phyloP scores from a whole-genome alignment of 2,888 invertebrate genomes.

The Eumerus sabulonum region DNA sequence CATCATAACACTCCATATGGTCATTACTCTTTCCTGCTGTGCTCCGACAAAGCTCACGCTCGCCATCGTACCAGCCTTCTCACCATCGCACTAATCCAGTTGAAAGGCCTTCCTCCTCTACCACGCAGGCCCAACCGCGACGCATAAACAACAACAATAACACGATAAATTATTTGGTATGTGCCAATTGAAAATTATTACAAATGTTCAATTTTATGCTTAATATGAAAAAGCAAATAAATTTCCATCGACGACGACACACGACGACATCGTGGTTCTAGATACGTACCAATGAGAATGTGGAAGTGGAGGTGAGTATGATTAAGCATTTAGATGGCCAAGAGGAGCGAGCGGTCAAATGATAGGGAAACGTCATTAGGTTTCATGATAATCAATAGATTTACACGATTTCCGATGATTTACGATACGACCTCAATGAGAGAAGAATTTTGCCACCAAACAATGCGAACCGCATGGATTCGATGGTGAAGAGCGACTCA shows the following conservation, averaged over 20 bases:
- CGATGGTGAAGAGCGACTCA: slow-evolving; percentile 18
- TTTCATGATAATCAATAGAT: slow-evolving; percentile 67
- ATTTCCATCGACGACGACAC: slow-evolving; percentile 40
- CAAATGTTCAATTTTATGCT: slow-evolving; percentile 54
- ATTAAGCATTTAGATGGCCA: slow-evolving; percentile 11
- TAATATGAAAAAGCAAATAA: slow-evolving; percentile 61
- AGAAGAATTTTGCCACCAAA: slow-evolving; percentile 40
- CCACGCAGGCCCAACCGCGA: not conserved
- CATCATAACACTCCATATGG: slow-evolving; percentile 32
- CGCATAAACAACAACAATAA: not conserved
- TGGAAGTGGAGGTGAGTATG: not conserved
- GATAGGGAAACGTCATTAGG: slow-evolving; percentile 63
- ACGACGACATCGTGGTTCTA: not conserved
- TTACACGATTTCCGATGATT: slow-evolving; percentile 67
- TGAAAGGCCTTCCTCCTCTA: slow-evolving; percentile 13
- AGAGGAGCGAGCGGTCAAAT: slow-evolving; percentile 20
- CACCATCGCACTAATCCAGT: slow-evolving; percentile 37
- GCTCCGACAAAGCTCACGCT: not conserved
- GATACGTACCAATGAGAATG: not conserved
- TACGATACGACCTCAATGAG: slow-evolving; percentile 68
- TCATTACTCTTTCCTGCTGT: slow-evolving; percentile 1
- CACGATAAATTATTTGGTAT: slow-evolving; percentile 33
- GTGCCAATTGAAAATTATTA: slow-evolving; percentile 51
- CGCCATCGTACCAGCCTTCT: no score
- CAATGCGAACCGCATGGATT: slow-evolving; percentile 4